Evolutionary conservation across 2,797 vertebrate species (phyloP).

Genomic region (Phrynocephalus forsythii): DNA sequence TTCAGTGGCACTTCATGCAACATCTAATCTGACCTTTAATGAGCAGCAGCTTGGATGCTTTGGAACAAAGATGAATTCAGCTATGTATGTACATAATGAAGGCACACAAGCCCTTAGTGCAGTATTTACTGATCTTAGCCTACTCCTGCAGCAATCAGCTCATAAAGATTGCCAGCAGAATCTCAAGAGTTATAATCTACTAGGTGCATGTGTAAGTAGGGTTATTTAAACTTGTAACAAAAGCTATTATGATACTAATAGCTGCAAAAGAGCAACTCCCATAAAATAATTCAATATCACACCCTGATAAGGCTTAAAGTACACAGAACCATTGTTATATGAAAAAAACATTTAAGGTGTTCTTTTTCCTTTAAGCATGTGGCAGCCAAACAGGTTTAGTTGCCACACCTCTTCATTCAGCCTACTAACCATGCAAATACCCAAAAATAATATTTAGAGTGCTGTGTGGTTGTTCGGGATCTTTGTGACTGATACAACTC

Average conservation of each 20-base stretch:
- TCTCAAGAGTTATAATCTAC: conserved; percentile 84
- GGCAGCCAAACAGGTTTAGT: conserved; percentile 84
- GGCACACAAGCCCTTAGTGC: conserved; percentile 65
- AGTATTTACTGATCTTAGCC: conserved; percentile 80
- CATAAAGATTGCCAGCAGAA: conserved; percentile 83
- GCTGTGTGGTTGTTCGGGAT: conserved; percentile 84
- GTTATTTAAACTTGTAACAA: conserved; percentile 86
- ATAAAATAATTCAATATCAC: conserved; percentile 86
- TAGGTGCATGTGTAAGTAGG: conserved; percentile 80
- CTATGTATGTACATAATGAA: conserved; percentile 72
- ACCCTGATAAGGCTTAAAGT: conserved; percentile 88
- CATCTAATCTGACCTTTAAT: neutral
- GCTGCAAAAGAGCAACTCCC: conserved; percentile 86
- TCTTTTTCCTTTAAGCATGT: conserved; percentile 79
- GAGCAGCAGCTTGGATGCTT: neutral
- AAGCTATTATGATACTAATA: conserved; percentile 87
- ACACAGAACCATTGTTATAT: conserved; percentile 79
- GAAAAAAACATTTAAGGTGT: conserved; percentile 77
- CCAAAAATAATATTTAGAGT: conserved; percentile 91
- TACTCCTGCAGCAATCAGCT: conserved; percentile 80
- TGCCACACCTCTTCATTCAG: conserved; percentile 86
- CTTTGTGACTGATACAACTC: conserved; percentile 85
- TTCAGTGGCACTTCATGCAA: neutral
- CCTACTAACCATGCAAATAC: conserved; percentile 84
- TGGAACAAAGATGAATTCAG: conserved; percentile 56